Base-by-base conservation (phyloP, 2,797 vertebrate genomes). In the Denticeps clupeoides region DNA sequence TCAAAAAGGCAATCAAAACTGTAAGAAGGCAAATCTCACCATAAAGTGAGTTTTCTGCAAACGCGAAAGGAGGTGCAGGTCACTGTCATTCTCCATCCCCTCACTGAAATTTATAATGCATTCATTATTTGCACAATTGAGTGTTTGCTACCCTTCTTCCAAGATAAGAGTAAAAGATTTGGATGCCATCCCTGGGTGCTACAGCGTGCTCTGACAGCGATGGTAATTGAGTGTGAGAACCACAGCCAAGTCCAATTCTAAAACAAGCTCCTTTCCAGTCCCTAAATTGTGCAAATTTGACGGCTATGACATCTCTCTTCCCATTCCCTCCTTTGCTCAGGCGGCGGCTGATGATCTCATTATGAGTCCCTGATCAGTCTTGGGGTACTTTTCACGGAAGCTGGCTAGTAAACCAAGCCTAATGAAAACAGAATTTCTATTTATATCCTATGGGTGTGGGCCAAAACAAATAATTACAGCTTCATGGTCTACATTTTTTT, bases 241-340 rank as follows among this genome's bases (percentile, higher is more conserved):
- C 12, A 18, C 49, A 57, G 47, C 55, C 51, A 59, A 61, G 47
- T 65, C 31, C 53, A 47, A 62, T 64, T 65, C 50, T 53, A 56
- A 64, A 55, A 49, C 11, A 43, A 37, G 22, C 25, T 41, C n/a
- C 38, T 55, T 52, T 58, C 58, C 29, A 44, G 16, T 16, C 21
- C 19, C 25, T 13, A 41, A 42, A 62, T 49, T 55, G 32, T 67
- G 53, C 52, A 51, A 6, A 7, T 55, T 29, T 68, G 59, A 65
- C 58, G 56, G 38, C 32, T 64, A 54, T 69, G 63, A 63, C 61
- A 62, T 55, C 26, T 47, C 35, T 37, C 56, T 49, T 62, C 41
- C 42, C 49, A 58, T n/a, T 52, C 45, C 58, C 62, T 56, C 35
- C 49, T 38, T 35, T 59, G 13, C 37, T 25, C 47, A 13, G 37